Percentiles rank a stretch among this genome's conserved stretches.
Evolutionary conservation across 2,888 invertebrate species (phyloP).

Genomic region (Auanema freiburgensis): DNA sequence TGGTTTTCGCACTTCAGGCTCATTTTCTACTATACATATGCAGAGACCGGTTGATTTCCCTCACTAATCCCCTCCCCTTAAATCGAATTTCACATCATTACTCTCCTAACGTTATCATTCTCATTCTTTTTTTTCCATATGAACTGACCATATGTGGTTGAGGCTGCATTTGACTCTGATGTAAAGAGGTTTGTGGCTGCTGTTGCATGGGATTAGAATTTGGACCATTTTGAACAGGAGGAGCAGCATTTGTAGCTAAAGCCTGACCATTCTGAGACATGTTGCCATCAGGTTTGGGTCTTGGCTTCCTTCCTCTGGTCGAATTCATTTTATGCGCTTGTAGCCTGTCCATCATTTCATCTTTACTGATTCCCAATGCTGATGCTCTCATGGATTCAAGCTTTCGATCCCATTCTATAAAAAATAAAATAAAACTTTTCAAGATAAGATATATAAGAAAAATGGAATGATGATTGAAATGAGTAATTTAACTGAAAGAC

Average conservation of each 20-base stretch:
- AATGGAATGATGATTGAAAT: too few species aligned
- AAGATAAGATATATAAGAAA: too few species aligned
- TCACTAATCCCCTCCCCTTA: too few species aligned
- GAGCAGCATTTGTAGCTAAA: conserved; percentile 2
- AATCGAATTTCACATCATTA: not conserved
- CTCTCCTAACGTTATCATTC: not conserved
- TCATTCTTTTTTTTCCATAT: not conserved
- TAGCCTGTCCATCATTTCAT: conserved; percentile 37
- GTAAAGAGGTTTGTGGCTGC: conserved; percentile 6
- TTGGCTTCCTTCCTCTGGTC: conserved; percentile 45
- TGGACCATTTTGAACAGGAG: not conserved
- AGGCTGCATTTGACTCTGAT: conserved; percentile 6
- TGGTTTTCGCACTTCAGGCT: too few species aligned
- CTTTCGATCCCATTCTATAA: conserved; percentile 37
- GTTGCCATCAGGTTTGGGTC: conserved; percentile 7
- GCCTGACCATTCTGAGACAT: not conserved
- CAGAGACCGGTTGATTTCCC: too few species aligned
- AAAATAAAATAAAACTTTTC: not conserved
- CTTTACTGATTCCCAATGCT: conserved; percentile 43
- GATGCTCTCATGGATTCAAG: conserved; percentile 48
- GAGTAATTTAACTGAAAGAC: too few species aligned
- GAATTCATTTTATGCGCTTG: conserved; percentile 46
- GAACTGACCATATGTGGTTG: conserved; percentile 15
- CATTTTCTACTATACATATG: too few species aligned
- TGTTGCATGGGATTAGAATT: conserved; percentile 2